A percentile compares a stretch with the other conserved stretches of the same genome.
Conservation (phyloP, 2,888 invertebrate genomes). For the Rambutsinella grinnellia region DNA sequence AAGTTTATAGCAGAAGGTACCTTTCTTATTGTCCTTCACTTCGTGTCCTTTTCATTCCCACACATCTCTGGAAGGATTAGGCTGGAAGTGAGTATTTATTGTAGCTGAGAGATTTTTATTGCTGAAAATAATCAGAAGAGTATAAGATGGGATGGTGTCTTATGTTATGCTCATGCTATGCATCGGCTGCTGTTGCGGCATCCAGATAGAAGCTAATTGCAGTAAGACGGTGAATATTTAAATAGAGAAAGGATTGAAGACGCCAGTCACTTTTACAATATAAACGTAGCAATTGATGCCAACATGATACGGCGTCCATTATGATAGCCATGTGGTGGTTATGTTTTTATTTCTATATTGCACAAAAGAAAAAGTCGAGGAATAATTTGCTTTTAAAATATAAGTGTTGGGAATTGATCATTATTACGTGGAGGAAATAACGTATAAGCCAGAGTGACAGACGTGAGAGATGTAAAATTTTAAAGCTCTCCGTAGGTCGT, state of each 20-base stretch:
- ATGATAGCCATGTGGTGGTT: slow-evolving; percentile 34
- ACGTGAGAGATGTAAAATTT: slow-evolving; percentile 41
- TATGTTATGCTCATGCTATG: neutral
- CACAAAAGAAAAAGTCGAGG: neutral
- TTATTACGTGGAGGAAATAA: slow-evolving; percentile 3
- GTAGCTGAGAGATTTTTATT: slow-evolving; percentile 22
- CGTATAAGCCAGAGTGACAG: slow-evolving; percentile 14
- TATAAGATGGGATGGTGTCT: slow-evolving; percentile 9
- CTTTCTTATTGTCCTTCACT: neutral
- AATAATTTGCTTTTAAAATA: slow-evolving; percentile 3
- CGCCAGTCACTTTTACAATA: slow-evolving; percentile 20
- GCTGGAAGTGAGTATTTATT: slow-evolving; percentile 17
- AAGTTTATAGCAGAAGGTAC: neutral
- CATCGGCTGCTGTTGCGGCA: slow-evolving; percentile 30
- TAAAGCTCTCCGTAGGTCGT: slow-evolving; percentile 39
- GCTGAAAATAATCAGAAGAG: slow-evolving; percentile 38
- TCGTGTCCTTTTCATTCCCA: slow-evolving; percentile 29
- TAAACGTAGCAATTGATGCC: neutral
- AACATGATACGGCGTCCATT: neutral
- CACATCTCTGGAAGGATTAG: slow-evolving; percentile 33
- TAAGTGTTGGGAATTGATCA: slow-evolving; percentile 30
- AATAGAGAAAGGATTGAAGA: slow-evolving; percentile 26
- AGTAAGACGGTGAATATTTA: slow-evolving; percentile 37
- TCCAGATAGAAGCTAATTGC: slow-evolving; percentile 37
- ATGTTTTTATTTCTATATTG: slow-evolving; percentile 7